These are phyloP conservation scores for Telenomus remus DNA, from an alignment of 1,140 invertebrate genomes.

Conservation along the genomic window DNA sequence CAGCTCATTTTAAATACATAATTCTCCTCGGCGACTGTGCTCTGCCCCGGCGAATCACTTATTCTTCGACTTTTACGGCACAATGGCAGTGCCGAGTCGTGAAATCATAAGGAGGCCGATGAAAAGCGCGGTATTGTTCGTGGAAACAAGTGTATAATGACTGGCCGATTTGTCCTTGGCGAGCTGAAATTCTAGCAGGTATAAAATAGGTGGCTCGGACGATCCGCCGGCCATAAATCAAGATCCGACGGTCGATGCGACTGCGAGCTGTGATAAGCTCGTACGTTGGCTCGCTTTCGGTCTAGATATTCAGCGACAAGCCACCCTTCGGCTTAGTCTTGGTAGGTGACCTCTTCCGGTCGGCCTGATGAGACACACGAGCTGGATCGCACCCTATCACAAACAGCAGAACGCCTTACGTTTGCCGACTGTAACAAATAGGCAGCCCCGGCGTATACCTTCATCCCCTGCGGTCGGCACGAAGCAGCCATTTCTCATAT, in stretches of 20 bases:
- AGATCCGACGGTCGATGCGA: conserved; percentile 73
- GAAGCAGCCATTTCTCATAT: conserved; percentile 74
- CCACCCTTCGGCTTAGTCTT: conserved; percentile 4
- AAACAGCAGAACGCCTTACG: conserved; percentile 60
- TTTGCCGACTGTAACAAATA: conserved; percentile 69
- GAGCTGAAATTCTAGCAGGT: conserved; percentile 63
- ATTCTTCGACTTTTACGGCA: not conserved
- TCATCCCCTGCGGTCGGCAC: conserved; percentile 72
- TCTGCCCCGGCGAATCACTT: not conserved
- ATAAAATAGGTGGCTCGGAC: conserved; percentile 66
- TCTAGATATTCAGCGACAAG: conserved; percentile 25
- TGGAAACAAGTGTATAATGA: conserved; percentile 12
- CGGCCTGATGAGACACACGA: conserved; percentile 32
- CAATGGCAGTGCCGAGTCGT: not conserved
- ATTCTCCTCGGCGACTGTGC: conserved; percentile 4
- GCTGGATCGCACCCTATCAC: conserved; percentile 59
- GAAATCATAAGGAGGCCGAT: conserved; percentile 7
- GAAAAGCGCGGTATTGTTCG: not conserved
- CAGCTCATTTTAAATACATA: conserved; percentile 23
- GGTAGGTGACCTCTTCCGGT: conserved; percentile 45
- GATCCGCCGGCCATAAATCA: conserved; percentile 71
- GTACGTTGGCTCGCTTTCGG: conserved; percentile 59
- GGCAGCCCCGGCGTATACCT: conserved; percentile 58
- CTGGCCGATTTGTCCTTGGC: conserved; percentile 46
- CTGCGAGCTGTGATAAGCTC: conserved; percentile 73